Percentiles rank a stretch among this genome's conserved stretches.
Conservation (phyloP, 2,888 invertebrate species). For the Dynastes hyllus region DNA sequence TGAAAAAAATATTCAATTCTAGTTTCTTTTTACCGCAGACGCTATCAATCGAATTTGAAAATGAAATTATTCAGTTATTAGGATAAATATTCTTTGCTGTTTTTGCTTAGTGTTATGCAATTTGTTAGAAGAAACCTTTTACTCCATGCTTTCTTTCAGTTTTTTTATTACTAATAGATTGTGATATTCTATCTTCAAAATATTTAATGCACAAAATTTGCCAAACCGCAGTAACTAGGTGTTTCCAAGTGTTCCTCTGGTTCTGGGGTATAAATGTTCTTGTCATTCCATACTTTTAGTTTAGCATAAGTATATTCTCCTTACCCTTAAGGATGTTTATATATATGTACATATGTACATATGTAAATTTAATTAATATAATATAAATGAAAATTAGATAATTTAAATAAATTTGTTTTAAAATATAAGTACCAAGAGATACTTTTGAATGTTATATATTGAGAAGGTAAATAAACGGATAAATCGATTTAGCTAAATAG, state of each 20-base stretch:
- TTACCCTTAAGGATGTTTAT: slow-evolving; percentile 14
- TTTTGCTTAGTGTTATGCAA: no score
- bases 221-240: background rate
- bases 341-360: slow-evolving; percentile 23
- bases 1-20: background rate
- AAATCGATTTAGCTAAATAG: no score
- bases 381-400: background rate
- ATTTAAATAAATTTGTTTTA: background rate
- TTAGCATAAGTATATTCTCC: slow-evolving; percentile 7
- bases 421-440: background rate
- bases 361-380: background rate
- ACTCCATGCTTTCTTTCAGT: no score
- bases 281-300: slow-evolving; percentile 33
- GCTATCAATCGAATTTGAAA: background rate
- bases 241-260: background rate
- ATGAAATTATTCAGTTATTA: background rate
- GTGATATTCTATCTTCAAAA: slow-evolving; percentile 1
- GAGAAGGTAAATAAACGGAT: no score
- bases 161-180: background rate
- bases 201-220: background rate
- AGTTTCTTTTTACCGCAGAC: background rate
- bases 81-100: no score
- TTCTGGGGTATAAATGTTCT: background rate
- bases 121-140: no score
- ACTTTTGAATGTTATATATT: no score